Evolutionary conservation across 2,888 invertebrate species (phyloP).

Genomic region (Drosophila mimetica): DNA sequence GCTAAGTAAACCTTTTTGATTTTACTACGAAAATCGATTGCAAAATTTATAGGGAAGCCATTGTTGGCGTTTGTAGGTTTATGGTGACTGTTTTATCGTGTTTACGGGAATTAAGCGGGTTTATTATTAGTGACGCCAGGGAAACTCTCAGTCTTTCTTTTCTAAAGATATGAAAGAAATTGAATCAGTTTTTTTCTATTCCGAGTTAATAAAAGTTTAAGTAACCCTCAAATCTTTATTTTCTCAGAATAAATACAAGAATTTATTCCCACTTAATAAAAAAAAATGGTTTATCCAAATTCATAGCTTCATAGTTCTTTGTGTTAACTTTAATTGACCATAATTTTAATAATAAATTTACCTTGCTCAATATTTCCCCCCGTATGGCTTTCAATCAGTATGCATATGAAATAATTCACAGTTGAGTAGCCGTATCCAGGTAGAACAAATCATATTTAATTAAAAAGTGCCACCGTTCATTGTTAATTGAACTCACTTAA

Average conservation of each 20-base stretch:
- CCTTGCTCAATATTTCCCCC: not conserved
- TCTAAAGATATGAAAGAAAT: not conserved
- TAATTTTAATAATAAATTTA: not conserved
- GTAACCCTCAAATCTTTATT: not conserved
- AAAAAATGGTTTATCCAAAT: too few species aligned
- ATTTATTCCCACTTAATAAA: too few species aligned
- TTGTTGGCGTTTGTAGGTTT: constrained; percentile 20
- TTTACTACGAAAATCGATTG: constrained; percentile 66
- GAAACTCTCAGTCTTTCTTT: not conserved
- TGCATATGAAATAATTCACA: constrained; percentile 9
- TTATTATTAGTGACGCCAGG: not conserved
- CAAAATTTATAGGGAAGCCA: constrained; percentile 25
- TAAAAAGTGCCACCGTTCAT: constrained; percentile 7
- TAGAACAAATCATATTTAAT: constrained; percentile 32
- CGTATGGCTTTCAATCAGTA: not conserved
- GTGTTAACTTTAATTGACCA: not conserved
- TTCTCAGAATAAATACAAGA: too few species aligned
- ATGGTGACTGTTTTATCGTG: constrained; percentile 25
- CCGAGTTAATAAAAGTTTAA: not conserved
- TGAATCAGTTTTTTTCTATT: too few species aligned
- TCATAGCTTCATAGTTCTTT: too few species aligned
- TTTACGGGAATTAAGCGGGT: constrained; percentile 26
- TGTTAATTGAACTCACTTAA: constrained; percentile 25
- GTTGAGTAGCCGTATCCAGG: constrained; percentile 17
- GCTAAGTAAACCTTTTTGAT: constrained; percentile 64